phyloP scores from a whole-genome alignment of 1,140 invertebrate species.

The Vanessa tameamea region DNA sequence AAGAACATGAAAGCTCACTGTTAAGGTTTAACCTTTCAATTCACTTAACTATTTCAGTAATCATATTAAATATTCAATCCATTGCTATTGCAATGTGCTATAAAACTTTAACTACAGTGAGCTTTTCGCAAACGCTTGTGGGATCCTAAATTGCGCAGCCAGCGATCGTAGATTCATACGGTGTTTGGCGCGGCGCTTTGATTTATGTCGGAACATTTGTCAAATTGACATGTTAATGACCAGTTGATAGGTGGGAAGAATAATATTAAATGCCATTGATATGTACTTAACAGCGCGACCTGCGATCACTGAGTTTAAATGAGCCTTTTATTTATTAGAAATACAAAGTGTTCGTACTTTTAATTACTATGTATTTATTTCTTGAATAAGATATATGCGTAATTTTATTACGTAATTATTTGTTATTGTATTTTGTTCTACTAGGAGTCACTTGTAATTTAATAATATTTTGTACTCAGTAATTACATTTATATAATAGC shows the following conservation, averaged over 20 bases:
- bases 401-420: not conserved
- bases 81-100: not conserved
- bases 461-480: too few species aligned
- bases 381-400: not conserved
- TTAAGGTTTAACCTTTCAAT: too few species aligned
- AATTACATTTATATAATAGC: too few species aligned
- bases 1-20: too few species aligned
- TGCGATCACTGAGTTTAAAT: constrained; percentile 19
- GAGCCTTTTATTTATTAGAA: constrained; percentile 26
- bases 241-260: constrained; percentile 31
- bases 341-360: constrained; percentile 12
- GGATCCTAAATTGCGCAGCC: constrained; percentile 14
- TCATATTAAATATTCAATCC: too few species aligned
- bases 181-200: constrained; percentile 39
- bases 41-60: too few species aligned
- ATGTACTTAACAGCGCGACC: constrained; percentile 21
- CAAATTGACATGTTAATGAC: constrained; percentile 46
- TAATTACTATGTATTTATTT: constrained; percentile 22
- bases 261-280: constrained; percentile 36
- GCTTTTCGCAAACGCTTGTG: not conserved
- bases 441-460: too few species aligned
- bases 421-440: not conserved
- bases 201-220: constrained; percentile 43
- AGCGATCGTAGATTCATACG: constrained; percentile 43
- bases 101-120: too few species aligned